These are phyloP conservation scores for Zaprionus gabonicus DNA, from an alignment of 1,140 invertebrate species.

Conservation along the genomic window DNA sequence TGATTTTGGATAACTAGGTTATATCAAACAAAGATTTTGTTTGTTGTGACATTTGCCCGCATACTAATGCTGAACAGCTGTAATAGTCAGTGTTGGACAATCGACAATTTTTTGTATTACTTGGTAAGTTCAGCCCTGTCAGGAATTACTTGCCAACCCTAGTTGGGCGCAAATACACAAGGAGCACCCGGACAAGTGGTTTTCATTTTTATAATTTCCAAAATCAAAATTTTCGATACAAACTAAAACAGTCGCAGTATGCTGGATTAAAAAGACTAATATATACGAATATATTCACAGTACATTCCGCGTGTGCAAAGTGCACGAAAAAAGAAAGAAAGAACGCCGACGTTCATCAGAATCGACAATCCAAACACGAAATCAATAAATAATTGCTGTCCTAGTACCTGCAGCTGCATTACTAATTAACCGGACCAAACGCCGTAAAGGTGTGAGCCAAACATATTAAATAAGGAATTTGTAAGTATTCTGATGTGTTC, in stretches of 20 bases:
- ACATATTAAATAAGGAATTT: not conserved
- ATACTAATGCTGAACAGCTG: not conserved
- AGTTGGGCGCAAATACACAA: constrained; percentile 44
- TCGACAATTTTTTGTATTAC: not conserved
- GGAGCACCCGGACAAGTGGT: constrained; percentile 20
- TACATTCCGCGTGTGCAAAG: constrained; percentile 38
- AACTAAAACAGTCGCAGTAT: constrained; percentile 28
- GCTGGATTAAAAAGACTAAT: constrained; percentile 20
- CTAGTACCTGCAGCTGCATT: constrained; percentile 1
- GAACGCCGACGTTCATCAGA: constrained; percentile 5
- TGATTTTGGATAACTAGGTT: not conserved
- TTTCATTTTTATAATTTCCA: constrained; percentile 1
- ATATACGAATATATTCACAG: not conserved
- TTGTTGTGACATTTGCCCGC: not conserved
- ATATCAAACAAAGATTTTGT: not conserved
- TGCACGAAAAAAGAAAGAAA: not conserved
- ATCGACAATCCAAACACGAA: constrained; percentile 14
- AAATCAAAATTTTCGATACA: constrained; percentile 9
- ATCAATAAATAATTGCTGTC: constrained; percentile 37
- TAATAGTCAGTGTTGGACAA: not conserved
- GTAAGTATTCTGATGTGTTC: constrained; percentile 25
- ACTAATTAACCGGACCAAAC: not conserved
- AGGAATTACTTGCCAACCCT: constrained; percentile 17
- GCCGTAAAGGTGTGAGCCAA: constrained; percentile 8
- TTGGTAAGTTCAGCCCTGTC: constrained; percentile 8